Evolutionary conservation across 2,888 invertebrate species (phyloP), one percentile per base, ranked within the genome.

Genomic region (Galeruca laticollis): DNA sequence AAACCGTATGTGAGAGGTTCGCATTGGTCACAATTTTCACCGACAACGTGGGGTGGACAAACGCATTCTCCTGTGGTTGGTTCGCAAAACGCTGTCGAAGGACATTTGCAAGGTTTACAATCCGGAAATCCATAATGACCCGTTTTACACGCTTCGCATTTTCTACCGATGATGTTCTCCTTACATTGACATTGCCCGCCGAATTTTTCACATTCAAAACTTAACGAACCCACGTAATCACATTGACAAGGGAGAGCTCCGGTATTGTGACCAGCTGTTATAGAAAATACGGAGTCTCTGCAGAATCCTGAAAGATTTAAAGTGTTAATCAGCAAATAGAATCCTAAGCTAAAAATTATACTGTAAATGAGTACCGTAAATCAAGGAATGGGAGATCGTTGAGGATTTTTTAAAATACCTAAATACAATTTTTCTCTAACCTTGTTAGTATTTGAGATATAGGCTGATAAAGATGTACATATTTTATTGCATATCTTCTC

Each of bases 141-240:
- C 0, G 97, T 95, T 72, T 92, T 89, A 84, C 96, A 96, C 4
- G 90, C 89, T 63, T 92, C 92, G 80, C 91, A 96, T 0, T 90
- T 91, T 37, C 98, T 88, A 0, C 99, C 99, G 75, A 99, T 97
- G 1, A 99, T 94, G 84, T 99, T 94, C 0, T 93, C 90, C 80
- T 93, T 93, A 85, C 99, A 99, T 4, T 91, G 90, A 84, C 99
- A 99, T 84, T 99, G 98, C 0, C 99, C 99, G 0, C 99, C 99
- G 83, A 97, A 98, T 47, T 92, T 90, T 73, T 94, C 92, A 83
- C 99, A 99, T 78, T 94, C 93, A 82, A 98, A 94, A 79, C 93
- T 94, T 61, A 89, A 87, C 0, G 97, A 95, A 0, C 99, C 98
- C 69, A 92, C 91, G 78, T 92, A 92, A 83, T 97, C 93, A 83